phyloP scores from a whole-genome alignment of 2,113 vertebrate species.

The Takifugu bimaculatus region DNA sequence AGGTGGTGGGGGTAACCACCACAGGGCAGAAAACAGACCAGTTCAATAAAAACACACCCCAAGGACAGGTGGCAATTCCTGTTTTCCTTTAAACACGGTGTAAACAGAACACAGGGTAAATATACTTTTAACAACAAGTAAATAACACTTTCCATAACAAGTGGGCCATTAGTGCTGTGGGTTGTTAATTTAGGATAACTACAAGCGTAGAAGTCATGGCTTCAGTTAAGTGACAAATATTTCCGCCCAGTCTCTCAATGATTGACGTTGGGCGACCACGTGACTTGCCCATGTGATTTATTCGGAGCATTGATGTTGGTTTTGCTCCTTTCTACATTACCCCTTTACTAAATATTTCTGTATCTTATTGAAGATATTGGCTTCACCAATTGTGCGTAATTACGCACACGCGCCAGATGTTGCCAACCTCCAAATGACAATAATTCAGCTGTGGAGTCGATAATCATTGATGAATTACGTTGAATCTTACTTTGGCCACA shows the following conservation, averaged over 20 bases:
- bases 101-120: background rate
- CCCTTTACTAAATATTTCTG: too few species aligned
- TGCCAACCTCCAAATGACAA: background rate
- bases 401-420: conserved; percentile 34
- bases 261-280: too few species aligned
- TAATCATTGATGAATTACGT: conserved; percentile 8
- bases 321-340: too few species aligned
- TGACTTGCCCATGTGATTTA: too few species aligned
- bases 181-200: too few species aligned
- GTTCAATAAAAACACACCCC: background rate
- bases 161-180: too few species aligned
- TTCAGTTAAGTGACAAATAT: too few species aligned
- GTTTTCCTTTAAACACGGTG: background rate
- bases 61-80: background rate
- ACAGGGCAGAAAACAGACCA: conserved; percentile 4
- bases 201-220: too few species aligned
- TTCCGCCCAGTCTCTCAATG: too few species aligned
- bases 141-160: too few species aligned
- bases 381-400: conserved; percentile 31
- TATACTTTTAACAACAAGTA: background rate
- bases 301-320: too few species aligned
- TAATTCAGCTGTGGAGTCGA: background rate
- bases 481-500: background rate
- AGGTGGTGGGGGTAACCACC: background rate
- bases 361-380: too few species aligned